Evolutionary conservation across 2,888 invertebrate genomes (phyloP), one percentile per base, ranked within the genome.

Genomic region (Pseudococcus jackbeardsleyi): DNA sequence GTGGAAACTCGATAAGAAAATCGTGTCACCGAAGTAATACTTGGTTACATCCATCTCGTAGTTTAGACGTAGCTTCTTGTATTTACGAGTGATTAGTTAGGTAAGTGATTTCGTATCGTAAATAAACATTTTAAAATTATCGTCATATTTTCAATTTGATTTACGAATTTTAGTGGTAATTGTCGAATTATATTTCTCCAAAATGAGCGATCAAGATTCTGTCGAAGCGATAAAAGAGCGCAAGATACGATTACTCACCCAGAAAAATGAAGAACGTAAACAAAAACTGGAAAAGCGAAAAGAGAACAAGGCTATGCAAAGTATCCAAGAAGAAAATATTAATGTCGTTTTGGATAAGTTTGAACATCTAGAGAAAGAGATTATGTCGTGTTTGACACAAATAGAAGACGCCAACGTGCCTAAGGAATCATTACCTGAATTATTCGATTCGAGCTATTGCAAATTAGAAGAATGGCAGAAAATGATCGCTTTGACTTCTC

Each of bases 401-500:
- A 85, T 88, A 15, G 88, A 88, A 77, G 85, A 88, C 26, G 46
- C 26, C n/a, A 77, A 85, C 22, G 88, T 85, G 6, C 84, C 84
- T 0, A 85, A 77, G 54, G 88, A 88, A 85, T 77, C 85, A 11
- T 77, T 88, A 72, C 88, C 64, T 4, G 77, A 85, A 77, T 85
- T 88, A 72, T 77, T 85, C 72, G 88, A 88, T 42, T 84, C 68
- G 26, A 85, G 88, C 64, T 88, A 77, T 72, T 54, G 77, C 33
- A 88, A 88, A 72, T 48, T 88, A 17, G 88, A 88, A 48, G 88
- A 88, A 39, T 88, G 84, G 88, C 88, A 88, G 17, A 88, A 88
- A 50, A 85, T 88, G 77, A 85, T 88, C 15, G 72, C 88, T 9
- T 17, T 77, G 12, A 68, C 88, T 33, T 84, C 85, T 17, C 85